Percentiles rank a stretch among this genome's conserved stretches.
These are phyloP conservation scores for Lobophora halterata DNA, from an alignment of 2,888 invertebrate species.

Conservation along the genomic window DNA sequence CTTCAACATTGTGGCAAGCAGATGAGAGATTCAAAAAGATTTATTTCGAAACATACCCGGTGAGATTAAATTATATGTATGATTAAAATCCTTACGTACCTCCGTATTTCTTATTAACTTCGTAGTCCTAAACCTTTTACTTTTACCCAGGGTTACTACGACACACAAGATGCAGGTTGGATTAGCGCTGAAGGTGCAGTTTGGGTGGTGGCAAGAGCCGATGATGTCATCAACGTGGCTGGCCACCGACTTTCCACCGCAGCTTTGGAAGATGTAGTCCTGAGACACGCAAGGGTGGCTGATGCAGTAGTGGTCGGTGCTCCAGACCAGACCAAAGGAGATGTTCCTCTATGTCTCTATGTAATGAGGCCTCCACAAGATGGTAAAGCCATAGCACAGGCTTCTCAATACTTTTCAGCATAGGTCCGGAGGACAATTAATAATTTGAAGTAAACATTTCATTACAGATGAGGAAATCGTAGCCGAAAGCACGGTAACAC, in stretches of 20 bases:
- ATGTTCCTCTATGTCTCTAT: constrained; percentile 93
- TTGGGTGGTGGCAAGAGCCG: constrained; percentile 94
- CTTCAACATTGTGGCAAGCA: constrained; percentile 90
- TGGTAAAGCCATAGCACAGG: too few relatives aligned
- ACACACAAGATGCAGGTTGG: constrained; percentile 97
- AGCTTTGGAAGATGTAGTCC: constrained; percentile 93
- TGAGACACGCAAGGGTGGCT: constrained; percentile 91
- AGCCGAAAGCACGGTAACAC: constrained; percentile 65
- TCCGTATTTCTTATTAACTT: too few relatives aligned
- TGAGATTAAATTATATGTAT: constrained; percentile 63
- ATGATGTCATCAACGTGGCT: constrained; percentile 97
- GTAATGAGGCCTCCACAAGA: constrained; percentile 84
- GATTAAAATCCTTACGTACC: too few relatives aligned
- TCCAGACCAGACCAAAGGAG: constrained; percentile 93
- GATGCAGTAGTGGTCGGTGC: constrained; percentile 96
- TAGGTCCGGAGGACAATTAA: too few relatives aligned
- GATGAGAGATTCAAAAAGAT: constrained; percentile 89
- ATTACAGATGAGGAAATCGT: constrained; percentile 69
- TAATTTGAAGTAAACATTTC: constrained; percentile 46
- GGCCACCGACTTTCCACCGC: constrained; percentile 95
- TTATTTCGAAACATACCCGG: constrained; percentile 92
- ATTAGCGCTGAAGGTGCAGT: constrained; percentile 91
- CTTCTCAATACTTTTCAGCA: too few relatives aligned
- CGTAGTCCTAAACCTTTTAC: too few relatives aligned
- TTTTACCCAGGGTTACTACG: constrained; percentile 88